Conservation (phyloP, 2,797 vertebrate species). For the Tarsius wallacei region DNA sequence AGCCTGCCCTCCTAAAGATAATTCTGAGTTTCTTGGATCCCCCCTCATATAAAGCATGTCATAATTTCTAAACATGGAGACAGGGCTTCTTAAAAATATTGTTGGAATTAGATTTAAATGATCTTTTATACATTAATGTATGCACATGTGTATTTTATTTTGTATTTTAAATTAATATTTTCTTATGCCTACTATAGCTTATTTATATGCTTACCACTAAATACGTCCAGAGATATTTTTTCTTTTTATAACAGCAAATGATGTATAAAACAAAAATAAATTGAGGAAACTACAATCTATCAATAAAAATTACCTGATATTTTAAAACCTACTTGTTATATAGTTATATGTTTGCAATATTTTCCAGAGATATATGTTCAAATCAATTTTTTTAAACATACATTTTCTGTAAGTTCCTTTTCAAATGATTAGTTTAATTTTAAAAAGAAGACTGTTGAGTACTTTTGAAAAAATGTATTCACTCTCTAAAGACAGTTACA, state of each 20-base stretch:
- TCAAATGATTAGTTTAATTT: slow-evolving; percentile 77
- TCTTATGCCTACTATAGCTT: background rate
- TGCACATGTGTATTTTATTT: background rate
- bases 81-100: background rate
- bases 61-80: background rate
- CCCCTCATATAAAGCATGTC: too few relatives aligned
- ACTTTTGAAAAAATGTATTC: slow-evolving; percentile 80
- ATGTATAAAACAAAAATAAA: background rate
- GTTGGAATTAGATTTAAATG: background rate
- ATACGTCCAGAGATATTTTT: background rate
- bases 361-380: background rate
- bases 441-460: slow-evolving; percentile 62
- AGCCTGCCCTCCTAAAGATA: too few relatives aligned
- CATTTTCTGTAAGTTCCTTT: slow-evolving; percentile 68
- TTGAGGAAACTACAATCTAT: background rate
- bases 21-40: too few relatives aligned
- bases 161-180: background rate
- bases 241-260: background rate
- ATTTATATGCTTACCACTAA: background rate
- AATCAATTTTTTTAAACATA: slow-evolving; percentile 13
- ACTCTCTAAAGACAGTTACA: too few relatives aligned
- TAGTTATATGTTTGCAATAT: background rate
- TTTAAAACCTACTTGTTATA: background rate
- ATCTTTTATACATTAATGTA: background rate
- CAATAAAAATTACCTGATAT: background rate